Percentiles rank a stretch among this genome's conserved stretches.
Evolutionary conservation across 1,140 invertebrate species (phyloP).

Genomic region (Chrysopa pallens): DNA sequence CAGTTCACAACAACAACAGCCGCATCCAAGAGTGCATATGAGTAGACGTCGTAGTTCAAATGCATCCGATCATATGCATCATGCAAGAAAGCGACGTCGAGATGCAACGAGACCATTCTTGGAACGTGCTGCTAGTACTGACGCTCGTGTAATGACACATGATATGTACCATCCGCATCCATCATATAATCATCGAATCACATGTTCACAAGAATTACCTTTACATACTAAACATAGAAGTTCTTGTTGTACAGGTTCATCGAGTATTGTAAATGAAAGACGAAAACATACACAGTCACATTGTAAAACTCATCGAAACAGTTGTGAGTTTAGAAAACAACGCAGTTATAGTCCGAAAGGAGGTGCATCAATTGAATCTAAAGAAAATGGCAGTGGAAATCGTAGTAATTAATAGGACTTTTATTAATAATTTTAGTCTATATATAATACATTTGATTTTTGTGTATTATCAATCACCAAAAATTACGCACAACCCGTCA

Average conservation of each 20-base stretch:
- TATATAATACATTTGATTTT: too few species aligned
- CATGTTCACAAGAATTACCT: not conserved
- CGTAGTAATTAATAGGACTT: too few species aligned
- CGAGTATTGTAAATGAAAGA: not conserved
- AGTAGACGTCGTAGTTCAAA: slow-evolving; percentile 18
- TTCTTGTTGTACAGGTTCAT: not conserved
- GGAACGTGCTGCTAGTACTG: slow-evolving; percentile 19
- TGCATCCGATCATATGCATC: slow-evolving; percentile 18
- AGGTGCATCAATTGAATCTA: not conserved
- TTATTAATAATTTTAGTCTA: too few species aligned
- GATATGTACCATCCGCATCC: not conserved
- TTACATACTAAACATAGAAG: not conserved
- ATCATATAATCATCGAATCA: not conserved
- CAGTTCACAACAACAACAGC: slow-evolving; percentile 3
- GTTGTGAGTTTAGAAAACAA: not conserved
- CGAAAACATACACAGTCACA: not conserved
- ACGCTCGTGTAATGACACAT: slow-evolving; percentile 12
- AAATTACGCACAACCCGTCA: too few species aligned
- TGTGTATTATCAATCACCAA: too few species aligned
- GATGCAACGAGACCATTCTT: slow-evolving; percentile 12
- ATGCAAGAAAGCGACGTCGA: slow-evolving; percentile 12
- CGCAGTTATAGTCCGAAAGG: not conserved
- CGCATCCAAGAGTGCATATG: slow-evolving; percentile 2
- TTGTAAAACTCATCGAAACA: not conserved
- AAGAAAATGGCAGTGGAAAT: too few species aligned